Percentiles rank a stretch among this genome's conserved stretches.
phyloP scores from a whole-genome alignment of 2,888 invertebrate species.

The Drosophila mercatorum region DNA sequence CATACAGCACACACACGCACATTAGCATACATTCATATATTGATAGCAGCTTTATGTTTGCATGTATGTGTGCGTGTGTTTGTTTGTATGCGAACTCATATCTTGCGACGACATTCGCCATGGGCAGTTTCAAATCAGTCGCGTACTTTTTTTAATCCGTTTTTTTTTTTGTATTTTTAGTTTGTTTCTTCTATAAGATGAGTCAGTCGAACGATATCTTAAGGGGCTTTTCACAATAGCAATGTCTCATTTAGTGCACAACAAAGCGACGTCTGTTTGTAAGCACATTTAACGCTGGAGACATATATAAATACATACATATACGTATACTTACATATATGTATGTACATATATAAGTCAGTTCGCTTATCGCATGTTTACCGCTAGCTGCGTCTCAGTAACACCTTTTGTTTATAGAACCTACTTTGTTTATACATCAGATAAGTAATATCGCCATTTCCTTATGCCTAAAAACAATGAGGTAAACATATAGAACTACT shows the following conservation, averaged over 20 bases:
- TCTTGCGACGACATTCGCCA: constrained; percentile 35
- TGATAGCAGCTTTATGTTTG: constrained; percentile 6
- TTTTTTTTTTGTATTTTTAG: not conserved
- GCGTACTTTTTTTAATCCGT: constrained; percentile 28
- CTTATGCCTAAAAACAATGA: not conserved
- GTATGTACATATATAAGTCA: not conserved
- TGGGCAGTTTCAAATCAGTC: constrained; percentile 7
- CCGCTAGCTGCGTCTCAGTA: constrained; percentile 23
- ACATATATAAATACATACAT: not conserved
- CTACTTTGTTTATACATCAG: constrained; percentile 31
- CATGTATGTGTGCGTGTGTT: not conserved
- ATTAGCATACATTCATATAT: not conserved
- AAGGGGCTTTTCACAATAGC: constrained; percentile 24
- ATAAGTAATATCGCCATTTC: constrained; percentile 22
- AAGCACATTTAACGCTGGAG: not conserved
- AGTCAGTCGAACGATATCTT: constrained; percentile 38
- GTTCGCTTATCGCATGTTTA: constrained; percentile 49
- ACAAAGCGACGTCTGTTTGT: constrained; percentile 23
- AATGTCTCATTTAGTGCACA: constrained; percentile 1
- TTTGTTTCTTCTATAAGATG: constrained; percentile 21
- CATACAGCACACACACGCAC: constrained; percentile 1
- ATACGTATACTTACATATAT: too few relatives aligned
- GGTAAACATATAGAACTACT: not conserved
- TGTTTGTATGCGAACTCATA: constrained; percentile 11
- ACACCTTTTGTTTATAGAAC: constrained; percentile 39